Evolutionary conservation across 1,140 invertebrate genomes (phyloP).

Genomic region (Drosophila ambigua): DNA sequence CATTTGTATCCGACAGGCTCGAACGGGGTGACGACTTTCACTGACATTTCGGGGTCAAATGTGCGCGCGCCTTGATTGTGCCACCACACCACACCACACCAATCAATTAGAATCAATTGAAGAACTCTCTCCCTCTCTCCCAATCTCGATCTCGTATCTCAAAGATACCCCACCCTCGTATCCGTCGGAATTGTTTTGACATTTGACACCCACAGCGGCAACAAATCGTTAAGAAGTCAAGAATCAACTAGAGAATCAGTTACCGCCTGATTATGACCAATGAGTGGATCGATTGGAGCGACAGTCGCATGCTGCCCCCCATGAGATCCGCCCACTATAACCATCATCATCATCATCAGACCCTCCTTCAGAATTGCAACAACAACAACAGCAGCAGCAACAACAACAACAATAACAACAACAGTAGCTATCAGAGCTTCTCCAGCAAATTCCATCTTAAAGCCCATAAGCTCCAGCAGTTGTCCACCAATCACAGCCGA

Average conservation of each 20-base stretch:
- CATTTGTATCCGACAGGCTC: slow-evolving; percentile 59
- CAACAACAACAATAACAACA: slow-evolving; percentile 27
- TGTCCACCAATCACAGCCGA: slow-evolving; percentile 65
- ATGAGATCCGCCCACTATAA: slow-evolving; percentile 73
- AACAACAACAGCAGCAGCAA: too few species aligned
- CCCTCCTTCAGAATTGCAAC: slow-evolving; percentile 33
- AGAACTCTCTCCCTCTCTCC: slow-evolving; percentile 5
- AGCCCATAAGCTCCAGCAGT: slow-evolving; percentile 73
- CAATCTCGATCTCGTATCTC: slow-evolving; percentile 4
- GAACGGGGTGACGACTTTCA: slow-evolving; percentile 73
- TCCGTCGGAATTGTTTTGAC: slow-evolving; percentile 54
- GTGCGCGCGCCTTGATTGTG: slow-evolving; percentile 65
- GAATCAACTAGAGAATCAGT: slow-evolving; percentile 7
- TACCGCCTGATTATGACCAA: slow-evolving; percentile 76
- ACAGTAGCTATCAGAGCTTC: slow-evolving; percentile 67
- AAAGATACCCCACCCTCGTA: not conserved
- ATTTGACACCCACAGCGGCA: slow-evolving; percentile 62
- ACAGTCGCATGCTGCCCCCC: slow-evolving; percentile 78
- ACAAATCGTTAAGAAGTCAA: slow-evolving; percentile 24
- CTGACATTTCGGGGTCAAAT: slow-evolving; percentile 75
- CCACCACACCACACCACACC: slow-evolving; percentile 71
- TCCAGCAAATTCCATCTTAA: slow-evolving; percentile 75
- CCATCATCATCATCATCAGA: slow-evolving; percentile 40
- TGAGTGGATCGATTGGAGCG: slow-evolving; percentile 84
- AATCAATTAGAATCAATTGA: slow-evolving; percentile 78